Evolutionary conservation across 2,797 vertebrate genomes (phyloP).

Genomic region (Pseudomugil tenellus): DNA sequence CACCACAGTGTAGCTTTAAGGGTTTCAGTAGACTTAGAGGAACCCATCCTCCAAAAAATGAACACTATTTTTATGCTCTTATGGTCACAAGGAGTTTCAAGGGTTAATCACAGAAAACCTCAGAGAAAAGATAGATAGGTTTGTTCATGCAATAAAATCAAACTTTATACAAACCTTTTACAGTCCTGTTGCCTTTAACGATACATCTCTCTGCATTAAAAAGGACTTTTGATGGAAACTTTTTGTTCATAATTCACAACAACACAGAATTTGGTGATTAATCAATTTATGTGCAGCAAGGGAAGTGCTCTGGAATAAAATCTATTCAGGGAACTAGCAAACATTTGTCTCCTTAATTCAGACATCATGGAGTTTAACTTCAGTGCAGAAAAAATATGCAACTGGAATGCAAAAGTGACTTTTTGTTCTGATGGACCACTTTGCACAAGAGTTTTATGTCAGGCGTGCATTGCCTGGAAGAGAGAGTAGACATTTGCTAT

Average conservation of each 20-base stretch:
- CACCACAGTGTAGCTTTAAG: slow-evolving; percentile 20
- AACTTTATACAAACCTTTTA: neutral
- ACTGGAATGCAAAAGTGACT: slow-evolving; percentile 20
- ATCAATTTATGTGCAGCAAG: slow-evolving; percentile 6
- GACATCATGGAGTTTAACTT: neutral
- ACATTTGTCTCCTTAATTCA: slow-evolving; percentile 16
- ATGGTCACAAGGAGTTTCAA: slow-evolving; percentile 6
- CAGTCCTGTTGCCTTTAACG: neutral
- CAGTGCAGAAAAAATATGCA: slow-evolving; percentile 1
- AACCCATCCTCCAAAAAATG: neutral
- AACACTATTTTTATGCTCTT: slow-evolving; percentile 2
- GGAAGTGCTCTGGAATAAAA: slow-evolving; percentile 1
- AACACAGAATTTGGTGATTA: neutral
- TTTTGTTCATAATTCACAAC: neutral
- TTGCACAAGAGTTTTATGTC: slow-evolving; percentile 24
- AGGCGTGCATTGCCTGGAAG: slow-evolving; percentile 25
- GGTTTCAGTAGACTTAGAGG: neutral
- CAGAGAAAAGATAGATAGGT: slow-evolving; percentile 19
- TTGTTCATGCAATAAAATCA: slow-evolving; percentile 18
- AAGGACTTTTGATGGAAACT: neutral
- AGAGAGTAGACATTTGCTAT: slow-evolving; percentile 51
- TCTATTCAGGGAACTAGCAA: slow-evolving; percentile 4
- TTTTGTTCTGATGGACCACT: slow-evolving; percentile 22
- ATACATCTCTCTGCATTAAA: neutral
- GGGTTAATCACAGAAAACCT: slow-evolving; percentile 23